Base-by-base conservation (phyloP, 2,888 invertebrate species). In the Sesia apiformis region DNA sequence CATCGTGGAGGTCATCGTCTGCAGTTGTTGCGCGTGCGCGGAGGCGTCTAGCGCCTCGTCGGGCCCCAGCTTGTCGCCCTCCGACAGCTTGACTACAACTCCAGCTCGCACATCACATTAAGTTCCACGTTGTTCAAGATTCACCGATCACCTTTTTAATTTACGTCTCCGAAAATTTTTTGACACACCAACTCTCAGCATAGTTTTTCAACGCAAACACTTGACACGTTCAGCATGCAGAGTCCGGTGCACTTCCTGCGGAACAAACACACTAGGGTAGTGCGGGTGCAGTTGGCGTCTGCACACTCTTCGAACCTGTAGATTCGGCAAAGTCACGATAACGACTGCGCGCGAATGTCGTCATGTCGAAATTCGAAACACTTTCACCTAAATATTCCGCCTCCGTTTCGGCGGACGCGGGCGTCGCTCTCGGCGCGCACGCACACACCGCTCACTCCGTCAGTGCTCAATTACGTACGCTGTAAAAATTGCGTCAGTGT, bases 381-480 rank as follows among this genome's bases (percentile, higher is more conserved):
- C 89, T 89, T 89, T 89, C 89, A 88, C 89, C 89, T 89, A 89
- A 89, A 89, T 89, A 89, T 89, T 87, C 88, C 86, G 88, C 79
- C 87, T 86, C 85, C 76, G 87, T 84, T 88, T 88, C 85, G 86
- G 85, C 85, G 78, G 84, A 86, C 87, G 86, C 88, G 88, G 88
- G 84, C 87, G 87, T 86, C 87, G 88, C 85, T 87, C 88, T 87
- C 87, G 78, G 80, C 84, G 75, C 82, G 76, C 88, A 87, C 89
- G 80, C 88, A 88, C 88, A 87, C 88, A 84, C 81, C 81, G 79
- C 71, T 65, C 74, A 60, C 74, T 67, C 65, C 71, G 80, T 82
- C 81, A 69, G 78, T 78, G 70, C 81, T 84, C 84, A 85, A 87
- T 87, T 88, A 86, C 86, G 85, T 82, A 82, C 86, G 80, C 79